These are phyloP conservation scores for Acromyrmex echinatior DNA, from an alignment of 1,140 invertebrate genomes.

Conservation along the genomic window DNA sequence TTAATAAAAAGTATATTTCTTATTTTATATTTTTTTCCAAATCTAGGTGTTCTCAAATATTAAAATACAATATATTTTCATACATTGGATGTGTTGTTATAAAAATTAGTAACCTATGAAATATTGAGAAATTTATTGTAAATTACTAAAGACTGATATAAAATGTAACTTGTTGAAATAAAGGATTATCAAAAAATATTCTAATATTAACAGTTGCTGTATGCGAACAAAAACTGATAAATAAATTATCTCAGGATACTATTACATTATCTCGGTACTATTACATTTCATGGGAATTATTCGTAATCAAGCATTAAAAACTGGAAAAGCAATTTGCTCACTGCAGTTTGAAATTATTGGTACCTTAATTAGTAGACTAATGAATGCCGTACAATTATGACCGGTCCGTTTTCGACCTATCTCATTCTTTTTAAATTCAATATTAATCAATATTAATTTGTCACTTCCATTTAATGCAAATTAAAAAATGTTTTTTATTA, in stretches of 20 bases:
- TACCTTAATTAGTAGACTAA: conserved; percentile 72
- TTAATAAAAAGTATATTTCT: neutral
- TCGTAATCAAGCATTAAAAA: conserved; percentile 73
- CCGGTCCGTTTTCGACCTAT: conserved; percentile 41
- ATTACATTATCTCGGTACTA: neutral
- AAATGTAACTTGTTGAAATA: neutral
- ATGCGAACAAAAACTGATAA: conserved; percentile 11
- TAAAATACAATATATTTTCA: conserved; percentile 1
- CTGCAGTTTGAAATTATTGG: conserved; percentile 70
- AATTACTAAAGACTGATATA: neutral
- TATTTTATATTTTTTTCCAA: neutral
- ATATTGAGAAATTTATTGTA: neutral
- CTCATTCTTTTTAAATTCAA: conserved; percentile 31
- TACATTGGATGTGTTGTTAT: neutral
- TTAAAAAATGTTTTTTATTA: conserved; percentile 13
- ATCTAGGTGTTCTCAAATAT: neutral
- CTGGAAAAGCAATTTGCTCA: conserved; percentile 72
- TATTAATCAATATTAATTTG: conserved; percentile 50
- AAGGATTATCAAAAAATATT: neutral
- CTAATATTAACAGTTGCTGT: neutral
- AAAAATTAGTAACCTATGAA: neutral
- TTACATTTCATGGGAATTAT: conserved; percentile 19
- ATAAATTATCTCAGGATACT: conserved; percentile 27
- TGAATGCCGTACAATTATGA: conserved; percentile 68
- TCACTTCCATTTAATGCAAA: conserved; percentile 15